Evolutionary conservation across 1,140 invertebrate genomes (phyloP), one percentile per base, ranked within the genome.

Genomic region (Drosophila neocordata): DNA sequence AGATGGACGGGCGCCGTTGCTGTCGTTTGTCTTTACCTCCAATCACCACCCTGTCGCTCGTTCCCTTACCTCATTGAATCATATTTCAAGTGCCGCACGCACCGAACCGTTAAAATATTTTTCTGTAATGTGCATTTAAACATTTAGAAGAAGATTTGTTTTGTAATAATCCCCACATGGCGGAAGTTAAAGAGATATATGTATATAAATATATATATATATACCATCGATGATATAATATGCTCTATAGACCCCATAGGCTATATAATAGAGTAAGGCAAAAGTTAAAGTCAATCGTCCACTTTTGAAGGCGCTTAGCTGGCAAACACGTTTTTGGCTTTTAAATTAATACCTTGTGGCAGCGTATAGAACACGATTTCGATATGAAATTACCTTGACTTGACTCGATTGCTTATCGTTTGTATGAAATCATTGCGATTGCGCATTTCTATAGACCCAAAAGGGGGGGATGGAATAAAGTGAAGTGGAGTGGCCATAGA

Each of bases 311-410:
- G 74, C 82, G 82, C 82, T 87, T 85, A 85, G 65, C 67, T 59
- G 67, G n/a, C 66, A 85, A 87, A 85, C 82, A 85, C 82, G 82
- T 85, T 85, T 85, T 85, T 69, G 82, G 74, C 68, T 70, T 81
- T 79, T 78, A 85, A 85, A 85, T 85, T 81, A 87, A 85, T 87
- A 85, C 82, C 78, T 75, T 81, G 67, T 70, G 67, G 78, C 80
- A 77, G 77, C 62, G 74, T 41, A 69, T 65, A 82, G 78, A 82
- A 85, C 82, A 85, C 82, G 82, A 85, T 87, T 85, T 79, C 74
- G 78, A 85, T 85, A 87, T 87, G 76, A 85, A 85, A 85, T 85
- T 85, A 85, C 82, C 82, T 87, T 69, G 74, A 53, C 63, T 24
- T 22, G 31, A 18, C 56, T 38, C 27, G 31, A 37, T 58, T 31